Evolutionary conservation across 2,113 vertebrate species (phyloP).

Genomic region (Gyps fulvus): DNA sequence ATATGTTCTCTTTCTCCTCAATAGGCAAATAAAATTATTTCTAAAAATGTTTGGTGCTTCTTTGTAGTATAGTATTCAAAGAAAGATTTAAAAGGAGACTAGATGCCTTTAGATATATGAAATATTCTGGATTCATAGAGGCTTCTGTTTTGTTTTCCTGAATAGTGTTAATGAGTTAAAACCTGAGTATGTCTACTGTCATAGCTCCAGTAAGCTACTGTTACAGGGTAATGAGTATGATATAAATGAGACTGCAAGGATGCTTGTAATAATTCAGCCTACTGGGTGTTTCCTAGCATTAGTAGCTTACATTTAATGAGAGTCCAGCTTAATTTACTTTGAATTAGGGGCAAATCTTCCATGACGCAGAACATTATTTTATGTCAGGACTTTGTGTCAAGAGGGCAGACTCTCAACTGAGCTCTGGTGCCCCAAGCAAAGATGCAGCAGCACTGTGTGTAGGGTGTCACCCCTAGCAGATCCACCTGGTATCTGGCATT

Average conservation of each 20-base stretch:
- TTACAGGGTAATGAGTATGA: background rate
- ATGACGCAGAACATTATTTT: fast-evolving
- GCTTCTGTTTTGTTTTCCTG: background rate
- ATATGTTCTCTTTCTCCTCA: background rate
- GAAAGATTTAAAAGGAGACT: background rate
- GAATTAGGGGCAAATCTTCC: background rate
- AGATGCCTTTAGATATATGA: background rate
- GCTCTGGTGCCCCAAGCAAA: background rate
- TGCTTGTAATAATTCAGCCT: background rate
- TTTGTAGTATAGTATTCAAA: background rate
- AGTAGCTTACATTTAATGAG: background rate
- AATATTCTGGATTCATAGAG: background rate
- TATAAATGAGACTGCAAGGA: background rate
- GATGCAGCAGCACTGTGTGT: background rate
- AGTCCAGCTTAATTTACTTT: background rate
- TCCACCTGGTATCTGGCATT: background rate
- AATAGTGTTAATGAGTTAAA: background rate
- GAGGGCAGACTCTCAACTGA: background rate
- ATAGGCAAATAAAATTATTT: background rate
- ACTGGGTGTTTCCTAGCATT: background rate
- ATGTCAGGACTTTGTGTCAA: background rate
- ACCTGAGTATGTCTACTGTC: background rate
- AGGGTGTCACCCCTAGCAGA: background rate
- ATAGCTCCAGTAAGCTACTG: background rate
- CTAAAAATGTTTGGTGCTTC: background rate